Evolutionary conservation across 1,140 invertebrate genomes (phyloP).

Genomic region (Bombus balteatus): DNA sequence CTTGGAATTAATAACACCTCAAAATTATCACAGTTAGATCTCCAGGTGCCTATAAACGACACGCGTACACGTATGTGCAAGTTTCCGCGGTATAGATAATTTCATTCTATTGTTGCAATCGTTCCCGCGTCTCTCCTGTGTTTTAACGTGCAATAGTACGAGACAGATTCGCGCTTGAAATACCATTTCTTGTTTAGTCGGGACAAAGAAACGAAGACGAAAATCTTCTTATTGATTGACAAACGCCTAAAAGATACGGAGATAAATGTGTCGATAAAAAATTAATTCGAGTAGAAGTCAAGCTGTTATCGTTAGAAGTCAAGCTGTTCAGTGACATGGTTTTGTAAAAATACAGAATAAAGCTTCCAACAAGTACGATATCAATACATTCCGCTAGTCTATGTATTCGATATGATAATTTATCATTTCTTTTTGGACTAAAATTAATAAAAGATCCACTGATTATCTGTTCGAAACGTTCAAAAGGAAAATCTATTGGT

Average conservation of each 20-base stretch:
- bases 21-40: conserved; percentile 7
- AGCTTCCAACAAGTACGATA: no score
- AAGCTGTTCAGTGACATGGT: no score
- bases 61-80: background rate
- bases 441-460: no score
- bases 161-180: background rate
- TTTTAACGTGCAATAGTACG: background rate
- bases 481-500: background rate
- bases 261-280: background rate
- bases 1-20: conserved; percentile 30
- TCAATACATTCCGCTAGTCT: no score
- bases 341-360: no score
- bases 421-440: no score
- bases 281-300: background rate
- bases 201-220: background rate
- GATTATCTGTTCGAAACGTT: background rate
- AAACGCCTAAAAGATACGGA: background rate
- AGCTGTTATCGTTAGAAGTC: no score
- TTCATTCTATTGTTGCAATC: background rate
- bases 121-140: background rate
- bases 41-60: conserved; percentile 2
- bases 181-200: background rate
- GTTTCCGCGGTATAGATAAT: background rate
- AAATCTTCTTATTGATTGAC: background rate
- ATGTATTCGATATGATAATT: no score